phyloP scores from a whole-genome alignment of 2,113 vertebrate genomes.

The Leptosomus discolor region DNA sequence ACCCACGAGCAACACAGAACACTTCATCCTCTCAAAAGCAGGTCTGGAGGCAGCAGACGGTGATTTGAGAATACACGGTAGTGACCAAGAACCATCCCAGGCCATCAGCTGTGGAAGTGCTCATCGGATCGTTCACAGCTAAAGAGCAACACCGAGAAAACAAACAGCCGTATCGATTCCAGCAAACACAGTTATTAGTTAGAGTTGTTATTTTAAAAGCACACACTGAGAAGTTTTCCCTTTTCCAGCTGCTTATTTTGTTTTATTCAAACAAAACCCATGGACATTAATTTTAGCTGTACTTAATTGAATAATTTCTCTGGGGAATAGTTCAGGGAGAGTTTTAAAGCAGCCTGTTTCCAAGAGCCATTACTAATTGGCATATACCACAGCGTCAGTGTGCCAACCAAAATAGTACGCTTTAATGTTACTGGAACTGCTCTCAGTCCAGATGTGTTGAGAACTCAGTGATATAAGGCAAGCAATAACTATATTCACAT shows the following conservation, averaged over 20 bases:
- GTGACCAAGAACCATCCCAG: not conserved
- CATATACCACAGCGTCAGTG: slow-evolving; percentile 68
- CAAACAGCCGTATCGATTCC: not conserved
- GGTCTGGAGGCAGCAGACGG: not conserved
- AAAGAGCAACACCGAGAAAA: not conserved
- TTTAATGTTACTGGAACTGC: slow-evolving; percentile 82
- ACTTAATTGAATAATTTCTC: slow-evolving; percentile 91
- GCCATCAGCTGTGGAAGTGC: not conserved
- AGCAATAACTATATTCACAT: slow-evolving; percentile 79
- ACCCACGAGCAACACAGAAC: not conserved
- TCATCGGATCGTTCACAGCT: not conserved
- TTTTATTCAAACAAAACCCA: slow-evolving; percentile 79
- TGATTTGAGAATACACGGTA: not conserved
- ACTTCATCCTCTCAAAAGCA: not conserved
- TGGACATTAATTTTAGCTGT: slow-evolving; percentile 84
- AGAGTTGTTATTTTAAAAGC: slow-evolving; percentile 68
- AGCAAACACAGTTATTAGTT: slow-evolving; percentile 69
- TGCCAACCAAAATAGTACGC: slow-evolving; percentile 87
- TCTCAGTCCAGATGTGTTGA: slow-evolving; percentile 79
- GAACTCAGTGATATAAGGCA: slow-evolving; percentile 80
- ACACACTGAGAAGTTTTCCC: slow-evolving; percentile 67
- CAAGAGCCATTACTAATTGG: slow-evolving; percentile 91
- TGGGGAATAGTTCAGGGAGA: slow-evolving; percentile 75
- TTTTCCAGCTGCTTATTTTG: slow-evolving; percentile 77
- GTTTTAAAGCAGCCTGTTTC: slow-evolving; percentile 74